Evolutionary conservation across 1,140 invertebrate species (phyloP).

Genomic region (Drosophila neocordata): DNA sequence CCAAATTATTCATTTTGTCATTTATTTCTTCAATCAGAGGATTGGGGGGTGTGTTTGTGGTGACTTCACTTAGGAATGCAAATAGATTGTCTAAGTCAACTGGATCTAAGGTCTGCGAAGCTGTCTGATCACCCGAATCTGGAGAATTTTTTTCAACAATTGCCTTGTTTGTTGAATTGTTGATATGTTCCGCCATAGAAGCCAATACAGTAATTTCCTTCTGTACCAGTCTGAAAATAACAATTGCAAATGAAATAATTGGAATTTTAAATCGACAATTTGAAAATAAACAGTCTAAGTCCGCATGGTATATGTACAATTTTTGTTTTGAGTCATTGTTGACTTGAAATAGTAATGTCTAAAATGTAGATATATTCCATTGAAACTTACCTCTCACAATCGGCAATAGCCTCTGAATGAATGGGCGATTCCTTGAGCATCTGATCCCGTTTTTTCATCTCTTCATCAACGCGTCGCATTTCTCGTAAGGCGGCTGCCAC

Average conservation of each 20-base stretch:
- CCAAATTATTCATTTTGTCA: conserved; percentile 91
- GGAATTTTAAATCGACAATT: neutral
- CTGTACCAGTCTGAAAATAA: conserved; percentile 87
- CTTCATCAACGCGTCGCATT: conserved; percentile 95
- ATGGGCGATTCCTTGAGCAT: conserved; percentile 68
- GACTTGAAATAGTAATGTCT: too few species aligned
- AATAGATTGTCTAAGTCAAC: conserved; percentile 97
- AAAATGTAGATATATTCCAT: too few species aligned
- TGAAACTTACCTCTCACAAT: conserved; percentile 83
- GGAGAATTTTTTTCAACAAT: conserved; percentile 12
- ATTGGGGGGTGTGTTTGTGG: conserved; percentile 83
- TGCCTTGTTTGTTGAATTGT: conserved; percentile 84
- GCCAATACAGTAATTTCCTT: conserved; percentile 90
- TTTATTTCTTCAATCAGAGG: conserved; percentile 92
- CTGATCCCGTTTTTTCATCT: conserved; percentile 86
- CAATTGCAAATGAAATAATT: conserved; percentile 1
- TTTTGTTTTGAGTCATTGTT: too few species aligned
- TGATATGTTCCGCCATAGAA: conserved; percentile 90
- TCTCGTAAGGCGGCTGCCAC: conserved; percentile 92
- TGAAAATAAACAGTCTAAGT: too few species aligned
- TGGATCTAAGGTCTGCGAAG: conserved; percentile 85
- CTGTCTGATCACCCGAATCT: conserved; percentile 16
- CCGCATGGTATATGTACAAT: too few species aligned
- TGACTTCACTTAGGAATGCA: conserved; percentile 94
- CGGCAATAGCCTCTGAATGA: conserved; percentile 83